These are phyloP conservation scores for Apomyelois bistriatella DNA, from an alignment of 2,888 invertebrate genomes.

Conservation along the genomic window DNA sequence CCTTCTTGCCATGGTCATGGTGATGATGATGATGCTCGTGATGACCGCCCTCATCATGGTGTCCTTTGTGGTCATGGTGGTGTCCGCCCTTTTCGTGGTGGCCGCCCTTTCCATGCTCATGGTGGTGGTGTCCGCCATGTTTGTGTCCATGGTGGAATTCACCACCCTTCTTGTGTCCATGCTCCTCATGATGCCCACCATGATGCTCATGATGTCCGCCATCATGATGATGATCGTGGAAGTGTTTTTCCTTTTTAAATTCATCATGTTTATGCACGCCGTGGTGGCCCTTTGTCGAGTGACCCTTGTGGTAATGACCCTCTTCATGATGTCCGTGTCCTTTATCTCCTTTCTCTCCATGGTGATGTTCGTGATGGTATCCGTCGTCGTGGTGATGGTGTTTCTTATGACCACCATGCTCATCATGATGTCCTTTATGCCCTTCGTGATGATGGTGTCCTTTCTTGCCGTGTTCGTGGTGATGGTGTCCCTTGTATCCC, in stretches of 20 bases:
- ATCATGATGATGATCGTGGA: constrained; percentile 91
- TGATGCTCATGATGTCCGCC: constrained; percentile 90
- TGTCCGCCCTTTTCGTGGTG: constrained; percentile 90
- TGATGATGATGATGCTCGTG: constrained; percentile 88
- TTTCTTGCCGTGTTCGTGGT: constrained; percentile 84
- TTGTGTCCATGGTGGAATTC: constrained; percentile 89
- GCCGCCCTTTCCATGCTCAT: constrained; percentile 90
- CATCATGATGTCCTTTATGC: constrained; percentile 81
- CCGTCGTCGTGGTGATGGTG: constrained; percentile 84
- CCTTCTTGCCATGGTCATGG: constrained; percentile 88
- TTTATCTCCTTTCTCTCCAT: constrained; percentile 84
- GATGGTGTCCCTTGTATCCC: constrained; percentile 84
- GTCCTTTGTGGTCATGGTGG: constrained; percentile 88
- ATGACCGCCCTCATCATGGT: constrained; percentile 88
- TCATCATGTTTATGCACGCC: constrained; percentile 92
- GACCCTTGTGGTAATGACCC: constrained; percentile 90
- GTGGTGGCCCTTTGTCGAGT: constrained; percentile 92
- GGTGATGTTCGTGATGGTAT: constrained; percentile 82
- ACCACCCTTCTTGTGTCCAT: constrained; percentile 90
- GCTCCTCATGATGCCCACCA: constrained; percentile 88
- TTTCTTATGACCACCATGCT: constrained; percentile 83
- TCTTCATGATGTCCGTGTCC: constrained; percentile 76
- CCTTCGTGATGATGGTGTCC: constrained; percentile 87
- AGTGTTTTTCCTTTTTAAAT: constrained; percentile 92
- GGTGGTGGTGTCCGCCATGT: constrained; percentile 87